Evolutionary conservation across 2,888 invertebrate species (phyloP).

Genomic region (Patella depressa): DNA sequence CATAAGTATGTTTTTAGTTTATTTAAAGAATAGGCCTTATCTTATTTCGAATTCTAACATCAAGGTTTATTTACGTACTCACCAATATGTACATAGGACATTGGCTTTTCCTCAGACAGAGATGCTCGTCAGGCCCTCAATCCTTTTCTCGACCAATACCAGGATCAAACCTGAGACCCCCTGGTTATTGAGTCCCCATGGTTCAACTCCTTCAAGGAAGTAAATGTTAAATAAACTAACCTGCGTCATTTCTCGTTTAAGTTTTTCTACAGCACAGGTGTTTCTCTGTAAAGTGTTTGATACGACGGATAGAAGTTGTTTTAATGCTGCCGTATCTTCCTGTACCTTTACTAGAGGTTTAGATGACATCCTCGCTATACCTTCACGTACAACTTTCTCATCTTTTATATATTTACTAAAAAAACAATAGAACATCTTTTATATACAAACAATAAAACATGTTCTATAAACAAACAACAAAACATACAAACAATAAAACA

Average conservation of each 20-base stretch:
- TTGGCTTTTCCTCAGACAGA: too few relatives aligned
- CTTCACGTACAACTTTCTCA: constrained; percentile 86
- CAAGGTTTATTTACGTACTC: too few relatives aligned
- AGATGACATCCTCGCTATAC: constrained; percentile 82
- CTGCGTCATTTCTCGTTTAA: constrained; percentile 82
- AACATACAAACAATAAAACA: constrained; percentile 71
- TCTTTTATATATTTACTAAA: constrained; percentile 83
- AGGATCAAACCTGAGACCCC: too few relatives aligned
- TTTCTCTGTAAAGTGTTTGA: constrained; percentile 78
- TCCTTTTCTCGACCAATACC: too few relatives aligned
- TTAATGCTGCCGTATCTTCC: constrained; percentile 77
- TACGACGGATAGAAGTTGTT: constrained; percentile 77
- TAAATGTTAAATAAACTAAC: constrained; percentile 63
- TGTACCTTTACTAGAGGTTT: constrained; percentile 78
- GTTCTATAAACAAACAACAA: background rate
- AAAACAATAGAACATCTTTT: constrained; percentile 6
- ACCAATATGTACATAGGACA: too few relatives aligned
- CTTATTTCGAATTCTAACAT: too few relatives aligned
- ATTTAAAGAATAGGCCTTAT: too few relatives aligned
- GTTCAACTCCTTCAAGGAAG: too few relatives aligned
- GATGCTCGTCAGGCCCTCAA: too few relatives aligned
- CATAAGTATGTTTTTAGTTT: too few relatives aligned
- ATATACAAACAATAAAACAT: background rate
- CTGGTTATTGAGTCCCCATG: too few relatives aligned
- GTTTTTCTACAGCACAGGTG: constrained; percentile 76